Conservation (phyloP, 2,888 invertebrate species). For the Chrysomela aeneicollis region DNA sequence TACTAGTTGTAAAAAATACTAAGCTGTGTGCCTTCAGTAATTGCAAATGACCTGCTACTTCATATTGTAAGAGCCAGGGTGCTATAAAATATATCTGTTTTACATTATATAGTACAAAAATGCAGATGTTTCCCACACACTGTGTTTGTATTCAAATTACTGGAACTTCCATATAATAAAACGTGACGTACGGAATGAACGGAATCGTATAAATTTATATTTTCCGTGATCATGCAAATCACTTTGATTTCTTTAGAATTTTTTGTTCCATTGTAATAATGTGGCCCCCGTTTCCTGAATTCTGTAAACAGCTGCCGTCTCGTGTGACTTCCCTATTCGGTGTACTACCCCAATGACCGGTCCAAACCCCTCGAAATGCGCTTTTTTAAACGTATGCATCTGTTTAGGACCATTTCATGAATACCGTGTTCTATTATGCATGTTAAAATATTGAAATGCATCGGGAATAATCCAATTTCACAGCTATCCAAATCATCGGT, state of each 20-base stretch:
- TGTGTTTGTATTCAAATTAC: conserved; percentile 52
- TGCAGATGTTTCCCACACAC: conserved; percentile 39
- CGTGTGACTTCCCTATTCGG: conserved; percentile 29
- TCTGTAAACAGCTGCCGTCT: conserved; percentile 59
- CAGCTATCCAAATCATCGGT: conserved; percentile 16
- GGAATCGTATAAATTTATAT: conserved; percentile 39
- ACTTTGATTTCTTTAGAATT: conserved; percentile 54
- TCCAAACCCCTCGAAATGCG: conserved; percentile 46
- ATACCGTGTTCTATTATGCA: conserved; percentile 24
- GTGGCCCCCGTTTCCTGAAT: conserved; percentile 59
- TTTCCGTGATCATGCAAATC: conserved; percentile 55
- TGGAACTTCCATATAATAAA: conserved; percentile 30
- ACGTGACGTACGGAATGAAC: conserved; percentile 29
- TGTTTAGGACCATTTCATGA: conserved; percentile 47
- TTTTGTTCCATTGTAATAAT: conserved; percentile 51
- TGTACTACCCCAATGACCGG: conserved; percentile 37
- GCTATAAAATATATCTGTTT: conserved; percentile 60
- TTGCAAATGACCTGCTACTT: conserved; percentile 70
- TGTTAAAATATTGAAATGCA: conserved; percentile 22
- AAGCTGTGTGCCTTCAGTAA: conserved; percentile 85
- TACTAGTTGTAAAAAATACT: conserved; percentile 62
- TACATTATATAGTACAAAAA: conserved; percentile 48
- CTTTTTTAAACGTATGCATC: conserved; percentile 58
- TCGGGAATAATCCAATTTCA: conserved; percentile 19
- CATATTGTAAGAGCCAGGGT: conserved; percentile 61